Conservation (phyloP, 2,888 invertebrate species). For the Philhelius pedissequus region DNA sequence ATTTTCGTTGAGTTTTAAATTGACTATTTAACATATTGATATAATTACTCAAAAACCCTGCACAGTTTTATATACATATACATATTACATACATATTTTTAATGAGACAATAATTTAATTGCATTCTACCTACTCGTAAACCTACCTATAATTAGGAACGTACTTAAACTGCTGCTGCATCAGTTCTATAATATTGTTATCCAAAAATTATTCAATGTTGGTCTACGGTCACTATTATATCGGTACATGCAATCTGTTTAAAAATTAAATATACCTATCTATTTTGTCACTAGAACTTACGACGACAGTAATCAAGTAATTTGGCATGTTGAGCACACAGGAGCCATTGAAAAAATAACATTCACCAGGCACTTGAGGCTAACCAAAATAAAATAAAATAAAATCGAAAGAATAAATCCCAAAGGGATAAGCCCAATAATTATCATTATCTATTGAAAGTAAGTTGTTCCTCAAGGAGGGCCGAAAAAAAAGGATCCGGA, state of each 20-base stretch:
- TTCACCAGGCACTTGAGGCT: conserved; percentile 54
- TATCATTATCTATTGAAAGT: conserved; percentile 29
- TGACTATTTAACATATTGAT: no score
- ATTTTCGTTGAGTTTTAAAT: no score
- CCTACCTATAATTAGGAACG: not conserved
- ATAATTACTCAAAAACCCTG: no score
- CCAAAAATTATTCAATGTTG: conserved; percentile 42
- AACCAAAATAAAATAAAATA: not conserved
- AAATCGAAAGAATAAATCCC: conserved; percentile 15
- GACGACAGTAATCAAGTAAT: conserved; percentile 62
- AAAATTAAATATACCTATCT: not conserved
- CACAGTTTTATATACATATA: no score
- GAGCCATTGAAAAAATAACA: conserved; percentile 51
- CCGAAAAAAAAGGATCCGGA: conserved; percentile 15
- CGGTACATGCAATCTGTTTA: conserved; percentile 15
- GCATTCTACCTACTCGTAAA: not conserved
- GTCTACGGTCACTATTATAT: not conserved
- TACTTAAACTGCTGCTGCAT: not conserved
- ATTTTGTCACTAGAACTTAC: conserved; percentile 18
- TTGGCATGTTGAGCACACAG: conserved; percentile 45
- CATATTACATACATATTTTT: no score
- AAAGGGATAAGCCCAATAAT: conserved; percentile 55
- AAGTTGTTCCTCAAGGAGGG: conserved; percentile 46
- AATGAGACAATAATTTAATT: conserved; percentile 52
- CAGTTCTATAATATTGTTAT: not conserved